Conservation (phyloP, 2,888 invertebrate genomes). For the Congeria kusceri region DNA sequence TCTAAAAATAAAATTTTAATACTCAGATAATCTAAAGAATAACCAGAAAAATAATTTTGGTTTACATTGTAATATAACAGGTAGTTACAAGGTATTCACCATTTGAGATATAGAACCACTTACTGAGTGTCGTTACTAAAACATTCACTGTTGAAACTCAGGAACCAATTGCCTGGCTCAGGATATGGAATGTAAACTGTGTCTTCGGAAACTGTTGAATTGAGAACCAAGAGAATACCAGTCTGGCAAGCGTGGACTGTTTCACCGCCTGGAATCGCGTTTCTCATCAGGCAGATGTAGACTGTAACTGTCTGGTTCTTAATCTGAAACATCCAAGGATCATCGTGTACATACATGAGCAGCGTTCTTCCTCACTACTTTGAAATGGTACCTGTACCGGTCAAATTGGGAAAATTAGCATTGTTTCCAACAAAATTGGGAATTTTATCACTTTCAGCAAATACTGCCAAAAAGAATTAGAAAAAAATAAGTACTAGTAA, state of each 20-base stretch:
- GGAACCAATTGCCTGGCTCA: conserved; percentile 93
- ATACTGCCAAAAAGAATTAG: too few relatives aligned
- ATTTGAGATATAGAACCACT: background rate
- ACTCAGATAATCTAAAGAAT: too few relatives aligned
- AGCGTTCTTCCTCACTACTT: too few relatives aligned
- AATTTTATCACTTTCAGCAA: too few relatives aligned
- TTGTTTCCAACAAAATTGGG: too few relatives aligned
- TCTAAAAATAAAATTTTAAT: too few relatives aligned
- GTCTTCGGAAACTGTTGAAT: conserved; percentile 47
- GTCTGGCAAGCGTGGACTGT: conserved; percentile 61
- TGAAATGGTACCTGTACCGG: too few relatives aligned
- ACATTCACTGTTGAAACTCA: conserved; percentile 91
- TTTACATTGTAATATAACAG: too few relatives aligned
- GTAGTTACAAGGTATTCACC: background rate
- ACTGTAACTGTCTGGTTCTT: conserved; percentile 60
- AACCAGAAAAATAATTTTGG: too few relatives aligned
- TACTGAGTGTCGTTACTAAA: conserved; percentile 63
- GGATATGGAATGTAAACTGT: conserved; percentile 91
- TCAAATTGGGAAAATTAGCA: too few relatives aligned
- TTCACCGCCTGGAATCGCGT: conserved; percentile 63
- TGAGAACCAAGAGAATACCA: conserved; percentile 66
- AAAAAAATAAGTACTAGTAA: too few relatives aligned
- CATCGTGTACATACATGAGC: background rate
- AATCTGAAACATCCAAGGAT: conserved; percentile 46
- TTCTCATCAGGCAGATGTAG: conserved; percentile 71